A percentile compares a stretch with the other conserved stretches of the same genome.
Conservation (phyloP, 2,888 invertebrate species). For the Amphipyra tragopoginis region DNA sequence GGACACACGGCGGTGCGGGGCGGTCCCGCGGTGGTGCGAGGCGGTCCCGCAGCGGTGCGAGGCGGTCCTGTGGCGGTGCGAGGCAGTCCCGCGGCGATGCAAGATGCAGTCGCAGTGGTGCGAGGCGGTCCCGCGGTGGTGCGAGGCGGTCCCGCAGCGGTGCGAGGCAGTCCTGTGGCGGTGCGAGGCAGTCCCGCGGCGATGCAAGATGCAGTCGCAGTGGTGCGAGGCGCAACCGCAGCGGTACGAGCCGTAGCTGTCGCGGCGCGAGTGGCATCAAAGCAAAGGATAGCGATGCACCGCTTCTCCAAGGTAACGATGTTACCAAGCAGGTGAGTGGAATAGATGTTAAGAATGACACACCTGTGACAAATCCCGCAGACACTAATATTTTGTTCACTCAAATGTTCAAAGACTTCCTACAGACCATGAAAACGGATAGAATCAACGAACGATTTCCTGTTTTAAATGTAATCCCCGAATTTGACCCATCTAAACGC, state of each 20-base stretch:
- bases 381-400: neutral
- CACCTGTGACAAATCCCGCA: neutral
- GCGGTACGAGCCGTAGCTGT: neutral
- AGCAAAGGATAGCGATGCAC: neutral
- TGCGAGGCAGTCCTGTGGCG: no score
- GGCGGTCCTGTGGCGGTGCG: no score
- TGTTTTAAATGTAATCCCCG: neutral
- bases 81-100: no score
- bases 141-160: no score
- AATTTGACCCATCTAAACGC: slow-evolving; percentile 1
- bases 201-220: no score
- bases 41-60: no score
- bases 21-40: no score
- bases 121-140: no score
- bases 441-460: neutral
- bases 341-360: no score
- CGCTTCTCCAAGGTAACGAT: neutral
- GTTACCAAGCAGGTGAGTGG: neutral
- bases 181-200: no score
- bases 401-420: neutral
- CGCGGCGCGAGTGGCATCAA: neutral
- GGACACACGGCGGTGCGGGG: no score
- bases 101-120: no score
- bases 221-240: neutral
- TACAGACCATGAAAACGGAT: neutral